A percentile compares a stretch with the other conserved stretches of the same genome.
Evolutionary conservation across 2,888 invertebrate species (phyloP).

Genomic region (Drosophila gaucha): DNA sequence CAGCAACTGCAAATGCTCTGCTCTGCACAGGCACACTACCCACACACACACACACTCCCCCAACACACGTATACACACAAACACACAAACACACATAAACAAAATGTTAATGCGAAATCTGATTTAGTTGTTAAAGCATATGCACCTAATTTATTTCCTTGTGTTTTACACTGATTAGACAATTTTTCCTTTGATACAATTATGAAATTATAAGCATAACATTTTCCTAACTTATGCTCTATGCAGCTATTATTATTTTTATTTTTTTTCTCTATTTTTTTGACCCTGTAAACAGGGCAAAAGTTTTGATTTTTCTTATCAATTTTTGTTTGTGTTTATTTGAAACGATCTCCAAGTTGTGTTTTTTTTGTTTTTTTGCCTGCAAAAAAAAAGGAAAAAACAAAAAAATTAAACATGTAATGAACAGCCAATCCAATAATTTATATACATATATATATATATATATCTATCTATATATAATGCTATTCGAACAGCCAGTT

Average conservation of each 20-base stretch:
- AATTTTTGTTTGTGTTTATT: constrained; percentile 7
- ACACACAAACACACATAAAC: constrained; percentile 19
- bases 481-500: constrained; percentile 35
- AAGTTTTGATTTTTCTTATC: constrained; percentile 6
- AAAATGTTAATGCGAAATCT: constrained; percentile 59
- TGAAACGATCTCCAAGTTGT: constrained; percentile 48
- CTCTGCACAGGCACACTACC: constrained; percentile 25
- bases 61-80: constrained; percentile 19
- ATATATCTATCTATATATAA: constrained; percentile 9
- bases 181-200: constrained; percentile 63
- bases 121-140: constrained; percentile 62
- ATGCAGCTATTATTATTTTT: constrained; percentile 15
- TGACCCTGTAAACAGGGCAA: constrained; percentile 50
- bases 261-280: not conserved
- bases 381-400: constrained; percentile 4
- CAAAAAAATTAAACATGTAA: constrained; percentile 10
- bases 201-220: constrained; percentile 68
- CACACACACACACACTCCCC: constrained; percentile 17
- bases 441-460: constrained; percentile 8
- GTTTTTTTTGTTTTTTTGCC: not conserved
- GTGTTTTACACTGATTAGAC: constrained; percentile 77
- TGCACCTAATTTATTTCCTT: constrained; percentile 70
- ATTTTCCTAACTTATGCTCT: constrained; percentile 30
- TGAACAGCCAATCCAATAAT: constrained; percentile 33
- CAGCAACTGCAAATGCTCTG: constrained; percentile 49